Evolutionary conservation across 2,888 invertebrate species (phyloP).

Genomic region (Dexiosoma caninum): DNA sequence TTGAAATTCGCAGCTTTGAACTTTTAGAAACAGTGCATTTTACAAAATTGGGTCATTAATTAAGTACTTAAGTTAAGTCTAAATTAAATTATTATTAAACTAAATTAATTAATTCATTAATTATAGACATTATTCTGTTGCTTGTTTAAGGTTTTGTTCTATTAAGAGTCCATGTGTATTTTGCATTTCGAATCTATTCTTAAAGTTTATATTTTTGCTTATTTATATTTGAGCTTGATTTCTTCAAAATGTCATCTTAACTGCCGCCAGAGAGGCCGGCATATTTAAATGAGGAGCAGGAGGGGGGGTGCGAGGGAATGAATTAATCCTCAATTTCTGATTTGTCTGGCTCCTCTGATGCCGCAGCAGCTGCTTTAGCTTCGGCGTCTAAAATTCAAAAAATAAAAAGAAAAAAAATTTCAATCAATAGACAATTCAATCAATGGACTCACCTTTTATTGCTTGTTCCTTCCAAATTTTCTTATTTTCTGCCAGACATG

Average conservation of each 20-base stretch:
- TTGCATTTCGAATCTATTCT: neutral
- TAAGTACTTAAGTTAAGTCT: conserved; percentile 20
- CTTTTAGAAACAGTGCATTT: neutral
- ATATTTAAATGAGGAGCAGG: neutral
- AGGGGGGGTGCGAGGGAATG: neutral
- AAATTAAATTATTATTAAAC: conserved; percentile 17
- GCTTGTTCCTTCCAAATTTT: conserved; percentile 90
- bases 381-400: conserved; percentile 65
- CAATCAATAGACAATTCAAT: no score
- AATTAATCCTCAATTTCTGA: conserved; percentile 46
- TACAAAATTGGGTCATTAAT: neutral
- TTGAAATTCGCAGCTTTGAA: neutral
- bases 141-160: neutral
- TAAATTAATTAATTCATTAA: conserved; percentile 4
- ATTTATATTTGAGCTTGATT: conserved; percentile 32
- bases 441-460: conserved; percentile 81
- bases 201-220: neutral
- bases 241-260: conserved; percentile 18
- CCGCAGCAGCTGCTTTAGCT: conserved; percentile 62
- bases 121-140: conserved; percentile 20
- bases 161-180: neutral
- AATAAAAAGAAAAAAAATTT: neutral
- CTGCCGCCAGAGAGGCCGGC: neutral
- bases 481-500: conserved; percentile 88
- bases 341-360: conserved; percentile 46